Evolutionary conservation across 2,888 invertebrate genomes (phyloP), one percentile per base, ranked within the genome.

Genomic region (Scaptomyza polygonia): DNA sequence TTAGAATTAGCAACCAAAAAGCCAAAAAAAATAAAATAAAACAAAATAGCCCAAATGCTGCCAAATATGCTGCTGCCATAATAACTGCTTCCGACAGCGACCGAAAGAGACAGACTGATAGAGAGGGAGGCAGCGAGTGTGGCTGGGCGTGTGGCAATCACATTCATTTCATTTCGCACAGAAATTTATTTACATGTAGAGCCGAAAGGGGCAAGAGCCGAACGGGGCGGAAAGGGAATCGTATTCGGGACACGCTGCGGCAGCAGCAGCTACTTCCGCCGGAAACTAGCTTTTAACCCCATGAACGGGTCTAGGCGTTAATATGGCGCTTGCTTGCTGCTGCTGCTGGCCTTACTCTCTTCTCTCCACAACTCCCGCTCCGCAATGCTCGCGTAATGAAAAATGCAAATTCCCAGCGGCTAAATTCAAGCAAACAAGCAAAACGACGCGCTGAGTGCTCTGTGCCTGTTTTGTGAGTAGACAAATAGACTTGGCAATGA

Each of bases 321-420:
- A 87, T 87, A 87, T 80, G 79, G 79, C 80, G 83, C 83, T 79
- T 70, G 74, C 48, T 77, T 55, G 66, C 25, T 36, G 48, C 25
- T 36, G 48, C 18, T 5, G 12, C 11, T 14, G 18, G 5, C 18
- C 11, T 21, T 27, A 40, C n/a, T 48, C 7, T 21, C 42, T 7
- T 14, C 27, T 25, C 4, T 8, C 21, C 16, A 14, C 56, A 54
- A 44, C 51, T 51, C 77, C 73, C 77, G 77, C 73, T 83, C 82
- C 8, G 1, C 30, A 1, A 1, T 36, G 36, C 36, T 36, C 75
- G 88, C 80, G 88, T 89, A 89, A 89, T 89, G 90, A 89, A 89
- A 89, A 90, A 89, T 89, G 89, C 88, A 89, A 89, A 89, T 90
- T 89, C 89, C 89, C 89, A 85, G 77, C 81, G 89, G 89, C 90